A percentile compares a stretch with the other conserved stretches of the same genome.
Conservation (phyloP, 2,797 vertebrate species). For the Rhodeus uyekii region DNA sequence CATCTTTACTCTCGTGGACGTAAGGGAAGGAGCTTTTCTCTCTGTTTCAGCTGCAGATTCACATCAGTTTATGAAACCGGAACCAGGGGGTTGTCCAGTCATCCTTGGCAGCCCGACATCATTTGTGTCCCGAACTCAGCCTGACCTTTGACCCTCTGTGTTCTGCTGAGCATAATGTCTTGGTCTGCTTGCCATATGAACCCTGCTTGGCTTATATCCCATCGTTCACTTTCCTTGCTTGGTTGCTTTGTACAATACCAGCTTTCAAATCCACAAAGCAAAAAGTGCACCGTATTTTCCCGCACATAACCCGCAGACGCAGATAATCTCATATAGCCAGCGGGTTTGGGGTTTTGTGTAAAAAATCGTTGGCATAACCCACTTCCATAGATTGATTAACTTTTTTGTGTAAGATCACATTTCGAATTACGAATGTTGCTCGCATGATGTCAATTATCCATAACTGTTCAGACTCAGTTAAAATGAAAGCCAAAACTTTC, state of each 20-base stretch:
- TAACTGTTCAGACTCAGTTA: no score
- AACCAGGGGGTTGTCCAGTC: constrained; percentile 30
- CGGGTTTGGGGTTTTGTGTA: no score
- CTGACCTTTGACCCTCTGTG: constrained; percentile 1
- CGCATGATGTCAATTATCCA: no score
- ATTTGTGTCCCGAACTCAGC: constrained; percentile 40
- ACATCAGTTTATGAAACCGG: constrained; percentile 41
- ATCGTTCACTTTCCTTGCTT: not conserved
- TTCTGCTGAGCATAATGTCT: not conserved
- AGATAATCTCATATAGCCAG: no score
- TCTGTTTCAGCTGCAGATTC: constrained; percentile 34
- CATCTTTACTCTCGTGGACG: not conserved
- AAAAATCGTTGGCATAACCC: no score
- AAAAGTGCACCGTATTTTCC: no score
- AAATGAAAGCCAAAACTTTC: not conserved
- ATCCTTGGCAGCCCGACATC: constrained; percentile 36
- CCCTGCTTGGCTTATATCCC: not conserved
- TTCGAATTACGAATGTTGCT: no score
- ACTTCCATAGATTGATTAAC: no score
- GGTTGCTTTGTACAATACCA: constrained; percentile 4
- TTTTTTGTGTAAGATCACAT: no score
- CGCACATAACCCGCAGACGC: no score
- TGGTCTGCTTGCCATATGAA: not conserved
- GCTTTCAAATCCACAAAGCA: not conserved
- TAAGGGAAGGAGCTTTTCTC: not conserved